These are phyloP conservation scores for Pectinophora gossypiella DNA, from an alignment of 1,140 invertebrate species.

Conservation along the genomic window DNA sequence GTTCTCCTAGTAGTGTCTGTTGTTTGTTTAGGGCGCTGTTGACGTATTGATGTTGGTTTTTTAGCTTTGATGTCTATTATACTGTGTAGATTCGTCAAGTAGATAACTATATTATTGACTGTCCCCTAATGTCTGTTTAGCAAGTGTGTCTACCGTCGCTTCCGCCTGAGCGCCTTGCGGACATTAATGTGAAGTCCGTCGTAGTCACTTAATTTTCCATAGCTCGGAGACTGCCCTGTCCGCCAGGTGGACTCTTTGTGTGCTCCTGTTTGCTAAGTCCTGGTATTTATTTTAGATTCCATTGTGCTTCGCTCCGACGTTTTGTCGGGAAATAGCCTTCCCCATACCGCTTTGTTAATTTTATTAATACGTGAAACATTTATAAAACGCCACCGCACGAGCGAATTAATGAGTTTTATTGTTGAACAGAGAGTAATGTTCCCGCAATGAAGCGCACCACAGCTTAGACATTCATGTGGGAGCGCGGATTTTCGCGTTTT, in stretches of 20 bases:
- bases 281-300: constrained; percentile 72
- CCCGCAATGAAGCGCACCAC: constrained; percentile 48
- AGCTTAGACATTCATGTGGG: constrained; percentile 46
- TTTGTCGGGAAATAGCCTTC: constrained; percentile 65
- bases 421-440: constrained; percentile 62
- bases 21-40: too few species aligned
- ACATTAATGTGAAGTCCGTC: constrained; percentile 54
- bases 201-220: constrained; percentile 56
- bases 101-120: too few species aligned
- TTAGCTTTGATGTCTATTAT: too few species aligned
- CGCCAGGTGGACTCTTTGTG: constrained; percentile 66
- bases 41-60: too few species aligned
- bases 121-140: background rate
- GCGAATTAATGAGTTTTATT: constrained; percentile 72
- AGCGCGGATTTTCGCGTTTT: constrained; percentile 44
- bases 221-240: constrained; percentile 22
- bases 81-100: too few species aligned
- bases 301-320: constrained; percentile 63
- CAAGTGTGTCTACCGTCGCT: background rate
- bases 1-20: background rate
- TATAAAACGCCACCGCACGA: constrained; percentile 66
- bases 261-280: constrained; percentile 65
- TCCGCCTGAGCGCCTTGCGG: constrained; percentile 26
- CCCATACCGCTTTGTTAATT: constrained; percentile 67
- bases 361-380: constrained; percentile 75